Conservation (phyloP, 2,888 invertebrate genomes). For the Ochropacha duplaris region DNA sequence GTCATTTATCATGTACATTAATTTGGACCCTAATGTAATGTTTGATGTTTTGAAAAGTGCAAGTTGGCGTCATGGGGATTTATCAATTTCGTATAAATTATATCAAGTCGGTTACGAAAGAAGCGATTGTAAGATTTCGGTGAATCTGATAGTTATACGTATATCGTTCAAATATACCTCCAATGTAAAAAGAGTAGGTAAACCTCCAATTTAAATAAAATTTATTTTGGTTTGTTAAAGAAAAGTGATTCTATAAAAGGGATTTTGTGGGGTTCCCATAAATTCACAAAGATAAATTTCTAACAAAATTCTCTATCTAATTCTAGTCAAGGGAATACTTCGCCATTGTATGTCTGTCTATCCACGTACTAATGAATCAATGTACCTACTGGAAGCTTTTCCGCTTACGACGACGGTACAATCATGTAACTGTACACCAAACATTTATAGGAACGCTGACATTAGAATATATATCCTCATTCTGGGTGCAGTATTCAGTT, state of each 20-base stretch:
- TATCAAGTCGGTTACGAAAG: background rate
- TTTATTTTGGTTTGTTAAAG: background rate
- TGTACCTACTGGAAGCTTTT: background rate
- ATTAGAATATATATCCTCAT: constrained; percentile 68
- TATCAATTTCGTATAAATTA: constrained; percentile 12
- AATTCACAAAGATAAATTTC: no score
- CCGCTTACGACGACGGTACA: constrained; percentile 15
- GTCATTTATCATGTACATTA: background rate
- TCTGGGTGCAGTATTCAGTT: constrained; percentile 56
- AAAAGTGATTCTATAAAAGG: background rate
- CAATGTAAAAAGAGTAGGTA: no score
- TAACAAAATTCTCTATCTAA: no score
- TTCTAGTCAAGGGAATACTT: background rate
- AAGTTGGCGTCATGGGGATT: constrained; percentile 10
- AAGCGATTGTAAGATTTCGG: no score
- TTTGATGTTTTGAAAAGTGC: background rate
- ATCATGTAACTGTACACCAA: constrained; percentile 56
- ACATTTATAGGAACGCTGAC: constrained; percentile 61
- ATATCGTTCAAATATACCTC: no score
- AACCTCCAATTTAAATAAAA: background rate
- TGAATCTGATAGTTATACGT: background rate
- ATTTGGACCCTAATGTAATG: background rate
- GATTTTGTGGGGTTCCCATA: background rate
- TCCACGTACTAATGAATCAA: no score
- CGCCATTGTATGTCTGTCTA: no score